Evolutionary conservation across 1,140 invertebrate genomes (phyloP).

Genomic region (Caerostris extrusa): DNA sequence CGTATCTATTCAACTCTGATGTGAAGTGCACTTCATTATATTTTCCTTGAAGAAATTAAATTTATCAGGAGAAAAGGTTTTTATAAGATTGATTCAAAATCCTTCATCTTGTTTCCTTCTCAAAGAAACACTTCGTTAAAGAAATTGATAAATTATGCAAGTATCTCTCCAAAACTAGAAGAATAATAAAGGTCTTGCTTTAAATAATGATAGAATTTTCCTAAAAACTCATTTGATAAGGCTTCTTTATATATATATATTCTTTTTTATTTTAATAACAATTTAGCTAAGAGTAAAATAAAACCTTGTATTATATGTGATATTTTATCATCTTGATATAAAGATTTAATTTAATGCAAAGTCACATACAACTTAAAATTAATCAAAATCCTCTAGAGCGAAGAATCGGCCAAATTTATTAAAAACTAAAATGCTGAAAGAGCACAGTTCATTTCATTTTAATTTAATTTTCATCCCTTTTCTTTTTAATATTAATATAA

Average conservation of each 20-base stretch:
- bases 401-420: background rate
- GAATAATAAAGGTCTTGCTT: background rate
- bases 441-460: background rate
- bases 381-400: background rate
- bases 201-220: too few species aligned
- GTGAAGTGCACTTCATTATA: background rate
- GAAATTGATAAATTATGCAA: slow-evolving; percentile 28
- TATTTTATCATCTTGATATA: too few species aligned
- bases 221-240: too few species aligned
- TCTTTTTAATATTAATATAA: background rate
- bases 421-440: background rate
- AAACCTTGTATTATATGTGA: too few species aligned
- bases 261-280: too few species aligned
- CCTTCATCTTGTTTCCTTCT: background rate
- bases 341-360: too few species aligned
- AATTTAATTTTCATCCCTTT: background rate
- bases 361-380: background rate
- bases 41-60: background rate
- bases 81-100: background rate
- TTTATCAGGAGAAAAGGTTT: background rate
- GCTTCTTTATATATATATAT: too few species aligned
- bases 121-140: background rate
- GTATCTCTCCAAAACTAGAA: background rate
- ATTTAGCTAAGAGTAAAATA: too few species aligned
- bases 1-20: background rate